These are phyloP conservation scores for Oscheius onirici DNA, from an alignment of 2,888 invertebrate species.

Conservation along the genomic window DNA sequence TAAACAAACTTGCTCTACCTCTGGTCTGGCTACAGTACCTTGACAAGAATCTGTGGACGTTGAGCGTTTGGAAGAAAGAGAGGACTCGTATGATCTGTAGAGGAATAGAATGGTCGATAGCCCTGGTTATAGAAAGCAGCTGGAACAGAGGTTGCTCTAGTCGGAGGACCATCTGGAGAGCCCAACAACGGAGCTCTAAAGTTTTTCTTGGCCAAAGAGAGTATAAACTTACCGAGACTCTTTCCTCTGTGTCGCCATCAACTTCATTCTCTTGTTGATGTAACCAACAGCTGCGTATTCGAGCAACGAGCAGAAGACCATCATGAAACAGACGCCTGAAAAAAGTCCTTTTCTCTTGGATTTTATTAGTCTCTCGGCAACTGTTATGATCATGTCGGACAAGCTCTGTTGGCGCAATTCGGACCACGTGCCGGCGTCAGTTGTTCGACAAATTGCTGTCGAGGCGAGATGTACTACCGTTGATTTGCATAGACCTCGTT, in stretches of 20 bases:
- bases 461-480: not conserved
- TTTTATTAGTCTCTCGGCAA: not conserved
- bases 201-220: not conserved
- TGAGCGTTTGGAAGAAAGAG: conserved; percentile 53
- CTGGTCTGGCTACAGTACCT: not conserved
- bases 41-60: conserved; percentile 32
- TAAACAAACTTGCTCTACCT: not conserved
- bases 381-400: conserved; percentile 16
- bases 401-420: conserved; percentile 19
- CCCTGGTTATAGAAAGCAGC: conserved; percentile 49
- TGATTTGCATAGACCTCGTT: not conserved
- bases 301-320: conserved; percentile 96
- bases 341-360: conserved; percentile 18
- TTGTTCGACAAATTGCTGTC: conserved; percentile 27
- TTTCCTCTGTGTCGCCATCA: conserved; percentile 45
- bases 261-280: conserved; percentile 81
- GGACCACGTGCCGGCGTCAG: conserved; percentile 25
- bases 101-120: conserved; percentile 66
- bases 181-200: conserved; percentile 18
- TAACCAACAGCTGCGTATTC: conserved; percentile 97
- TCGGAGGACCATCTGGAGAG: conserved; percentile 23
- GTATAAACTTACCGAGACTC: conserved; percentile 41
- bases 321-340: conserved; percentile 84
- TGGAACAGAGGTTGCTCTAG: conserved; percentile 22
- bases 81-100: conserved; percentile 54